These are phyloP conservation scores for Blastobasis lacticolella DNA, from an alignment of 2,888 invertebrate genomes.

Conservation along the genomic window DNA sequence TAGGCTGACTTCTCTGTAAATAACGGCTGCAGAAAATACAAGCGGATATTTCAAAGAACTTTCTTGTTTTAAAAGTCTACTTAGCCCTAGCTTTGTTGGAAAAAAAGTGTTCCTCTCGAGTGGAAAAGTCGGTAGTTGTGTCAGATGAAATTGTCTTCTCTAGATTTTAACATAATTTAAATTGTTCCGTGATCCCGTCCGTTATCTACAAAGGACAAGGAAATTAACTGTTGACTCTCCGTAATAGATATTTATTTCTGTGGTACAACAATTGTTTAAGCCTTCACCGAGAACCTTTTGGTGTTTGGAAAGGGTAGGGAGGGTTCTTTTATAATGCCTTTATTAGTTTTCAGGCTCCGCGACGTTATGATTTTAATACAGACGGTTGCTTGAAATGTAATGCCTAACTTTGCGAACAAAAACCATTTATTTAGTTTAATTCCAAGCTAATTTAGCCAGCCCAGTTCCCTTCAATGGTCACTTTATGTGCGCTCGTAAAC, in stretches of 20 bases:
- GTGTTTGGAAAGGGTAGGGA: slow-evolving; percentile 23
- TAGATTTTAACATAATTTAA: slow-evolving; percentile 20
- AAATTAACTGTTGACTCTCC: slow-evolving; percentile 31
- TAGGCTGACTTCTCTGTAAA: too few relatives aligned
- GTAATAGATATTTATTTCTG: slow-evolving; percentile 40
- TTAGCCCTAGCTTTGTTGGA: too few relatives aligned
- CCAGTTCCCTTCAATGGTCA: too few relatives aligned
- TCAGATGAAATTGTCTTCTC: slow-evolving; percentile 16
- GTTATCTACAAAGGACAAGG: slow-evolving; percentile 23
- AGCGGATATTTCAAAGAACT: too few relatives aligned
- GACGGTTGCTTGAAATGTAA: too few relatives aligned
- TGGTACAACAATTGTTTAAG: slow-evolving; percentile 32
- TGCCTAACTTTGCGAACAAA: too few relatives aligned
- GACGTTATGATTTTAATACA: neutral
- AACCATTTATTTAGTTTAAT: too few relatives aligned
- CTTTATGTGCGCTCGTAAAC: too few relatives aligned
- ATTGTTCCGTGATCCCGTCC: slow-evolving; percentile 10
- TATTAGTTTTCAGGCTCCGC: slow-evolving; percentile 13
- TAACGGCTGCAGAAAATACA: too few relatives aligned
- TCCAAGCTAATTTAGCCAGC: too few relatives aligned
- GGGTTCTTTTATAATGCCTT: slow-evolving; percentile 21
- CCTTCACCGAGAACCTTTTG: slow-evolving; percentile 25
- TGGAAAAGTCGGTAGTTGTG: slow-evolving; percentile 12
- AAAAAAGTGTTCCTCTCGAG: too few relatives aligned
- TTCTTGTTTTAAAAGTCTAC: too few relatives aligned